These are phyloP conservation scores for Drosophila melanogaster DNA, from an alignment of 1,140 invertebrate species.

Conservation along the genomic window DNA sequence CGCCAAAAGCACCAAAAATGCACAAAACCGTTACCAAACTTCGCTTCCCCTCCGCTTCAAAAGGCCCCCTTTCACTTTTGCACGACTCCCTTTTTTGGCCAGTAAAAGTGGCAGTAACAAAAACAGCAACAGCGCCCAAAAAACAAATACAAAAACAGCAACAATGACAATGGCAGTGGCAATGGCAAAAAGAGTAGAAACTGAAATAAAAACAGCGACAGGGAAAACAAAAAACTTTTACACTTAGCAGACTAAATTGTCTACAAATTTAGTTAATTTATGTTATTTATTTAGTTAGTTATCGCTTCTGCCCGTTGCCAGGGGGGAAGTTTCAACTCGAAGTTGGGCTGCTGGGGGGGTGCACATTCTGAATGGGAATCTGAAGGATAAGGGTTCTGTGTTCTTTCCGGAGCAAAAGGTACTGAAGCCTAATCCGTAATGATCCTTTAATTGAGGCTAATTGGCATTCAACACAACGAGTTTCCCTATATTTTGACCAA, in stretches of 20 bases:
- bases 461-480: neutral
- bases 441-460: conserved; percentile 26
- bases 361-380: neutral
- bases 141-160: conserved; percentile 15
- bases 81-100: neutral
- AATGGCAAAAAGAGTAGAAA: conserved; percentile 37
- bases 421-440: conserved; percentile 3
- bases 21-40: conserved; percentile 50
- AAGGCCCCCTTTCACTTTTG: neutral
- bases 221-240: conserved; percentile 68
- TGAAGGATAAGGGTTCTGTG: neutral
- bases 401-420: neutral
- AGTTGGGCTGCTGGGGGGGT: neutral
- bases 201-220: conserved; percentile 36
- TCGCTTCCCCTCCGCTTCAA: neutral
- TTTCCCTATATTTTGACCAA: neutral
- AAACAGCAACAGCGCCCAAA: conserved; percentile 7
- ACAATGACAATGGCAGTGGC: neutral
- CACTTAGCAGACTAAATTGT: conserved; percentile 80
- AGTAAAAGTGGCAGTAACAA: conserved; percentile 3
- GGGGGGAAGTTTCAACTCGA: neutral
- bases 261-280: conserved; percentile 83
- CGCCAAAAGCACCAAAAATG: conserved; percentile 43
- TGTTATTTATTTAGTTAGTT: conserved; percentile 82
- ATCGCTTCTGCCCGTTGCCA: conserved; percentile 56